Evolutionary conservation across 1,140 invertebrate genomes (phyloP).

Genomic region (Pinna nobilis): DNA sequence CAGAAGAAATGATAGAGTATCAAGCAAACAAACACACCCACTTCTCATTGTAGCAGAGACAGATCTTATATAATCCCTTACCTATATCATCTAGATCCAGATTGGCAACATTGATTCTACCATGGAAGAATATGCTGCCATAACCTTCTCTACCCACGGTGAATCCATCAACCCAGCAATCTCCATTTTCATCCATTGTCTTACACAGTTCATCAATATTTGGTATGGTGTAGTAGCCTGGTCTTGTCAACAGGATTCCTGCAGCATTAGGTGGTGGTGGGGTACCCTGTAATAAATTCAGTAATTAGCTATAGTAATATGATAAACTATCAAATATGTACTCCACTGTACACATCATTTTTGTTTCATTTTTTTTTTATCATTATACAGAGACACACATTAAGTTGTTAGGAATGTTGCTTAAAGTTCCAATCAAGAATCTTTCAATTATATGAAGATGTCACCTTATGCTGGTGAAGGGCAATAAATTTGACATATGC

Average conservation of each 20-base stretch:
- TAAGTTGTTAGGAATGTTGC: too few relatives aligned
- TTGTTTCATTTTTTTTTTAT: too few relatives aligned
- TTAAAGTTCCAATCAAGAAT: too few relatives aligned
- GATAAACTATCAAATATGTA: neutral
- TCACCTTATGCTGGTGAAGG: too few relatives aligned
- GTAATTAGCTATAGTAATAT: neutral
- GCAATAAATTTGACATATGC: too few relatives aligned
- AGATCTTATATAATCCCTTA: constrained; percentile 63
- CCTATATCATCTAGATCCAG: constrained; percentile 92
- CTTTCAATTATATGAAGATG: too few relatives aligned
- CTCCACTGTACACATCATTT: neutral
- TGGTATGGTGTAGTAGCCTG: constrained; percentile 92
- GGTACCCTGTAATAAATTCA: constrained; percentile 45
- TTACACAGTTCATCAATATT: constrained; percentile 83
- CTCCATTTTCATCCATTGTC: constrained; percentile 82
- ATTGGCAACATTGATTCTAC: constrained; percentile 88
- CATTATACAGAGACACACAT: too few relatives aligned
- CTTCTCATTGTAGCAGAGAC: neutral
- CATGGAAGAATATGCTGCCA: constrained; percentile 91
- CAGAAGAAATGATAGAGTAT: neutral
- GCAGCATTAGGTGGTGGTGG: constrained; percentile 73
- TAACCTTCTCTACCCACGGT: constrained; percentile 92
- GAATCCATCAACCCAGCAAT: constrained; percentile 91
- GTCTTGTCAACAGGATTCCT: constrained; percentile 76
- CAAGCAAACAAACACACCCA: too few relatives aligned